Conservation (phyloP, 2,797 vertebrate genomes). For the Macrochelys suwanniensis region DNA sequence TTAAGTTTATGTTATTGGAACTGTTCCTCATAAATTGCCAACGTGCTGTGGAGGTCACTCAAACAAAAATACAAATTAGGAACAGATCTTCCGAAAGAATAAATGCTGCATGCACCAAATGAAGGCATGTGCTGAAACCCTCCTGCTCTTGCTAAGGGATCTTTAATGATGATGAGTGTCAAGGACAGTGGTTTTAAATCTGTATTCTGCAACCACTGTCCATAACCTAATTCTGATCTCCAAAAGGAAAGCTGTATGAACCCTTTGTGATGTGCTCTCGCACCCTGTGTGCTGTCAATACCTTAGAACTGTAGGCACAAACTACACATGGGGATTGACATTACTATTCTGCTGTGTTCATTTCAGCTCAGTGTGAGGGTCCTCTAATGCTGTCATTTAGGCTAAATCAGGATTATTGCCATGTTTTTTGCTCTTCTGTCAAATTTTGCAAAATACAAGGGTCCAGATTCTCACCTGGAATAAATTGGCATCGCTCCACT, state of each 20-base stretch:
- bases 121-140: not conserved
- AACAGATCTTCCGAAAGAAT: not conserved
- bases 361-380: not conserved
- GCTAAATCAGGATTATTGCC: not conserved
- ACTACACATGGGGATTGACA: not conserved
- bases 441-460: accelerated
- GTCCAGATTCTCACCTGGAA: too few species aligned
- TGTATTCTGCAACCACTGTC: not conserved
- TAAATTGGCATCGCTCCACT: not conserved
- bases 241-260: not conserved
- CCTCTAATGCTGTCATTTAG: not conserved
- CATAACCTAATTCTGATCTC: not conserved
- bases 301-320: constrained; percentile 17
- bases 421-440: not conserved
- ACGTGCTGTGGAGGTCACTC: not conserved
- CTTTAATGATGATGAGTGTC: not conserved
- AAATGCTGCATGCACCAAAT: not conserved
- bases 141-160: not conserved
- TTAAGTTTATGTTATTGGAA: not conserved
- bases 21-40: not conserved
- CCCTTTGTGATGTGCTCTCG: not conserved
- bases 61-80: not conserved
- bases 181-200: not conserved
- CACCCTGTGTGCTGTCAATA: not conserved
- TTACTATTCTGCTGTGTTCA: not conserved